phyloP scores from a whole-genome alignment of 2,888 invertebrate species.

The Bembecia ichneumoniformis region DNA sequence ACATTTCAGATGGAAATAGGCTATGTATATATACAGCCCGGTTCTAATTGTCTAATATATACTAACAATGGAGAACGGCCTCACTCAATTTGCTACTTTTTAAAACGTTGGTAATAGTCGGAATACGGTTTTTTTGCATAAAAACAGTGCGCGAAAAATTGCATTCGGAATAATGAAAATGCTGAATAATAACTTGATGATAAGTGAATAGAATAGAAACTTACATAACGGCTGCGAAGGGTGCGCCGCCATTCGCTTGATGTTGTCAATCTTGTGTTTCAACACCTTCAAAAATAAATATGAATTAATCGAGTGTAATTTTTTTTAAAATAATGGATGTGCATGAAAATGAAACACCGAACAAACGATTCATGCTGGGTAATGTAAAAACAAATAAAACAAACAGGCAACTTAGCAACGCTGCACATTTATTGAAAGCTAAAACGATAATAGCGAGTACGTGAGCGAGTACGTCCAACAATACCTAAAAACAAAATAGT shows the following conservation, averaged over 20 bases:
- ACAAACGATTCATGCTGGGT: slow-evolving; percentile 10
- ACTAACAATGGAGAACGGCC: too few species aligned
- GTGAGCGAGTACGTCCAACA: slow-evolving; percentile 4
- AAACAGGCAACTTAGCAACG: slow-evolving; percentile 5
- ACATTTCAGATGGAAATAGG: too few species aligned
- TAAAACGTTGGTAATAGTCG: too few species aligned
- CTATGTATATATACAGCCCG: too few species aligned
- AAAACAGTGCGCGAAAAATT: too few species aligned
- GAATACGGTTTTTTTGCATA: too few species aligned
- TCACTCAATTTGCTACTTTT: too few species aligned
- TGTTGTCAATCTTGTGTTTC: slow-evolving; percentile 94
- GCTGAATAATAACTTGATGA: too few species aligned
- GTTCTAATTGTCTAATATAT: too few species aligned
- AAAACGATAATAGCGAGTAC: slow-evolving; percentile 4
- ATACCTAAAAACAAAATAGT: slow-evolving; percentile 13
- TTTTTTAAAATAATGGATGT: neutral
- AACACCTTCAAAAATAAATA: slow-evolving; percentile 78
- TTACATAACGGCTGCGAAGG: slow-evolving; percentile 96
- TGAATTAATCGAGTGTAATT: neutral
- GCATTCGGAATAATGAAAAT: neutral
- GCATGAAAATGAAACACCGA: neutral
- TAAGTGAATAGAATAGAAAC: too few species aligned
- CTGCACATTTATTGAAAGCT: slow-evolving; percentile 6
- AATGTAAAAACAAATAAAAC: slow-evolving; percentile 3
- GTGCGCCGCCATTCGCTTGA: slow-evolving; percentile 96